Evolutionary conservation across 2,888 invertebrate genomes (phyloP).

Genomic region (Acleris emargana): DNA sequence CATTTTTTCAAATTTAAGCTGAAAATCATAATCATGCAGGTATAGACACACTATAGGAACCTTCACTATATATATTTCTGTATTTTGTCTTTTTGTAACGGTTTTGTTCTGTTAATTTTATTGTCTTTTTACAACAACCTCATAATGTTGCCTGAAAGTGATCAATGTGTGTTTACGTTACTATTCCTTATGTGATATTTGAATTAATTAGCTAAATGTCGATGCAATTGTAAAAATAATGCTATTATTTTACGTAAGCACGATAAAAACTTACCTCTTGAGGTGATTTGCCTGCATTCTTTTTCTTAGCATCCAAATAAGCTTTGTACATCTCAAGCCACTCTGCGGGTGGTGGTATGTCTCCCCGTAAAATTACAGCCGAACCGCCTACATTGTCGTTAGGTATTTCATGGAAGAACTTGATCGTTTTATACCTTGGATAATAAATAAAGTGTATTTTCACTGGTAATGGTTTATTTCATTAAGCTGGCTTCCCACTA

Average conservation of each 20-base stretch:
- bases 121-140: too few species aligned
- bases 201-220: too few species aligned
- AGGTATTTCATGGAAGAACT: constrained; percentile 64
- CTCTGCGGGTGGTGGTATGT: constrained; percentile 56
- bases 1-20: constrained; percentile 56
- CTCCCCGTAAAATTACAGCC: constrained; percentile 56
- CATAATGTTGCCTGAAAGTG: too few species aligned
- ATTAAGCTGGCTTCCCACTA: not conserved
- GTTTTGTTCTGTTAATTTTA: too few species aligned
- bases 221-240: too few species aligned
- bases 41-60: too few species aligned
- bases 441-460: constrained; percentile 1
- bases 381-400: constrained; percentile 55
- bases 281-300: constrained; percentile 55
- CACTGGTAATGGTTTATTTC: not conserved
- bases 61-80: too few species aligned
- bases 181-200: too few species aligned
- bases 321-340: constrained; percentile 61
- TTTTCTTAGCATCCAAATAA: constrained; percentile 49
- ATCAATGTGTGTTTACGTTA: too few species aligned
- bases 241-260: too few species aligned
- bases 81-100: too few species aligned
- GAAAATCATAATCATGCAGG: not conserved
- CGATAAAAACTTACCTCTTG: constrained; percentile 42
- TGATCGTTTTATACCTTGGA: constrained; percentile 60